phyloP scores from a whole-genome alignment of 2,113 vertebrate species.

The Telmatochromis brichardi region DNA sequence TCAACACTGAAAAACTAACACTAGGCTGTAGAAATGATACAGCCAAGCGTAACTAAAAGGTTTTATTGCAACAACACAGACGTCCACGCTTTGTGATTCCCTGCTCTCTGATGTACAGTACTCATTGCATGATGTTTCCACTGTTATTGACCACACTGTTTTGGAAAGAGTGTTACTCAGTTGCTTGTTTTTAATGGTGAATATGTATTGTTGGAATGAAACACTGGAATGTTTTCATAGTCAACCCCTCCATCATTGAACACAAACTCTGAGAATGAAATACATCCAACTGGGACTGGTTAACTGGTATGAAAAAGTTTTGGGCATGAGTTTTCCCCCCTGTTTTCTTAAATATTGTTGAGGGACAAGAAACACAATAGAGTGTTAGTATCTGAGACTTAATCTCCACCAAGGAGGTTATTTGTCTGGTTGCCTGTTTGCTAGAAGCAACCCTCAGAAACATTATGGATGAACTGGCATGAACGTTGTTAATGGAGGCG shows the following conservation, averaged over 20 bases:
- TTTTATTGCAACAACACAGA: constrained; percentile 20
- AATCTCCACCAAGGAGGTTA: neutral
- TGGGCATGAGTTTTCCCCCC: neutral
- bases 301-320: neutral
- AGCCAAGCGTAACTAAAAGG: constrained; percentile 9
- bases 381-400: neutral
- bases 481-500: neutral
- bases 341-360: neutral
- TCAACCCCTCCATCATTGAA: neutral
- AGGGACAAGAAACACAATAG: neutral
- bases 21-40: neutral
- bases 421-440: neutral
- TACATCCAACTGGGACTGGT: neutral
- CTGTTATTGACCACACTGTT: neutral
- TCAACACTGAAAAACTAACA: constrained; percentile 18
- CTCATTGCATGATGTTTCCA: neutral
- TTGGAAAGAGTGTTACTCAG: neutral
- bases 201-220: neutral
- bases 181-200: neutral
- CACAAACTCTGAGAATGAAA: neutral
- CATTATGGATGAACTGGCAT: neutral
- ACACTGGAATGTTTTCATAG: neutral
- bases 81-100: neutral
- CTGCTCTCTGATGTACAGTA: neutral
- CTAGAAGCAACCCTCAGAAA: neutral